A percentile compares a stretch with the other conserved stretches of the same genome.
phyloP scores from a whole-genome alignment of 2,113 vertebrate species.

The Thymallus thymallus region DNA sequence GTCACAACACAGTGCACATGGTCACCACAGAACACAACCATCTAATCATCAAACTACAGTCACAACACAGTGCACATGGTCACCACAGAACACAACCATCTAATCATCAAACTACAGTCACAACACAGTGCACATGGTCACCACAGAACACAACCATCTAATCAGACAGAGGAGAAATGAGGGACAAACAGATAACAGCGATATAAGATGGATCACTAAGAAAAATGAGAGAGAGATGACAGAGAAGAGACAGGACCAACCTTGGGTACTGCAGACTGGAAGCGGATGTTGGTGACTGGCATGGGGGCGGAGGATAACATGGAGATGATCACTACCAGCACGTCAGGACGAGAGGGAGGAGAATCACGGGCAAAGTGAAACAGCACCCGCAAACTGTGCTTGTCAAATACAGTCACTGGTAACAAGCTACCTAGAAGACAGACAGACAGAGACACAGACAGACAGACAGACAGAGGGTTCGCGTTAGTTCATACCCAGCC shows the following conservation, averaged over 20 bases:
- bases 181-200: not conserved
- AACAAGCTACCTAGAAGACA: slow-evolving; percentile 83
- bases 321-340: slow-evolving; percentile 95
- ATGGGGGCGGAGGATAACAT: slow-evolving; percentile 92
- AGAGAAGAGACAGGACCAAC: slow-evolving; percentile 53
- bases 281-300: slow-evolving; percentile 88
- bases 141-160: too few relatives aligned
- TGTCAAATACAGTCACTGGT: slow-evolving; percentile 93
- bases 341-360: slow-evolving; percentile 82
- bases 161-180: not conserved
- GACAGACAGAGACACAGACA: too few relatives aligned
- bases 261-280: slow-evolving; percentile 95
- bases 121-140: too few relatives aligned
- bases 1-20: too few relatives aligned
- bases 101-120: too few relatives aligned
- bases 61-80: too few relatives aligned
- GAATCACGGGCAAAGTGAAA: slow-evolving; percentile 92
- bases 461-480: not conserved
- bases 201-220: too few relatives aligned
- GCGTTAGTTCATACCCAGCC: not conserved
- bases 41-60: too few relatives aligned
- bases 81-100: too few relatives aligned
- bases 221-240: not conserved
- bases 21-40: too few relatives aligned
- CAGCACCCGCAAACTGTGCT: slow-evolving; percentile 89